Evolutionary conservation across 2,888 invertebrate genomes (phyloP), one percentile per base, ranked within the genome.

Genomic region (Xylota segnis): DNA sequence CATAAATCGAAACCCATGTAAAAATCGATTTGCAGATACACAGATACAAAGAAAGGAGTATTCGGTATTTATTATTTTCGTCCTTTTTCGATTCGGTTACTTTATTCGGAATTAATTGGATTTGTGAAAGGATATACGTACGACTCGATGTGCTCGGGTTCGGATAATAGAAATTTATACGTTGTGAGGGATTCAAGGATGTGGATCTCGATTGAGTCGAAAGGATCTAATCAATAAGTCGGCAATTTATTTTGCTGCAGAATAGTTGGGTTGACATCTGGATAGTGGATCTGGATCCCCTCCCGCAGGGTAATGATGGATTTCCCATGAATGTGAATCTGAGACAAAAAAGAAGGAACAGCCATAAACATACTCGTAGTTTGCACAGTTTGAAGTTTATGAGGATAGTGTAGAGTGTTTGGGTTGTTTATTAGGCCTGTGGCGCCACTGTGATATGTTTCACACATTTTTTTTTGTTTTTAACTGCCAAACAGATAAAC

Each of bases 81-180:
- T 54, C 54, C 54, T 40, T 68, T 66, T 68, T 68, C 43, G 66
- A 37, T 50, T 58, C 47, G 45, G 47, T 59, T 50, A 52, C 27
- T 74, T 63, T 74, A 63, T 54, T 10, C 32, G 18, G 40, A 74
- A 74, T 74, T 74, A 74, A 74, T 74, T 63, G 74, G 74, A 74
- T 63, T 54, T 40, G 18, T 43, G 16, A 12, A 63, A 29, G 37
- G 52, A 43, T 63, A 47, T 59, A 59, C 7, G 23, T 50, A 6
- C 3, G 7, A 4, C 10, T 74, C 1, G 23, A 40, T 1, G 5
- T 23, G 16, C n/a, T 7, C 2, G 37, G 7, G 9, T 18, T 43
- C 2, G 37, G 47, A 59, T 50, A 59, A 37, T 16, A 37, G 50
- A 37, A 50, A 59, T 59, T 27, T 72, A 47, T 50, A 23, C n/a